These are phyloP conservation scores for Anthoscopus minutus DNA, from an alignment of 2,113 vertebrate species.

Conservation along the genomic window DNA sequence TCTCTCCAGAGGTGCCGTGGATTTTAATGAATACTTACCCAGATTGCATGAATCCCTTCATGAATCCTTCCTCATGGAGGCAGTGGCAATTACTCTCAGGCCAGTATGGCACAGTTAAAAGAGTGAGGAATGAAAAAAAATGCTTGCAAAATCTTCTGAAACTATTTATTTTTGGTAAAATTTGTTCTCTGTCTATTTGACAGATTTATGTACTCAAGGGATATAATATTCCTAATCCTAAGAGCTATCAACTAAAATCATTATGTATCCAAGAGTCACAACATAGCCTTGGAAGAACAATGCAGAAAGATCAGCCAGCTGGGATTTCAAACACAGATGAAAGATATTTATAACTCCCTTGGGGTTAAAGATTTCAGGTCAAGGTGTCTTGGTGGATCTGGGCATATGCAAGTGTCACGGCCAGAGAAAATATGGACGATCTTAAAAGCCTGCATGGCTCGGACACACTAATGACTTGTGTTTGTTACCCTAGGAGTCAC, in stretches of 20 bases:
- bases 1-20: neutral
- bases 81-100: neutral
- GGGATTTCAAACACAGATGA: neutral
- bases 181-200: neutral
- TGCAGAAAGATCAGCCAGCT: neutral
- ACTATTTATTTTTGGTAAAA: neutral
- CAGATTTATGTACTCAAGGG: neutral
- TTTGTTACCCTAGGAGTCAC: neutral
- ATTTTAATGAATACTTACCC: neutral
- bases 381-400: neutral
- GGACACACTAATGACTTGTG: neutral
- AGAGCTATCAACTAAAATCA: neutral
- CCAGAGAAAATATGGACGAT: neutral
- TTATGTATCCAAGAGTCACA: neutral
- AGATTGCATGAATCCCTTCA: neutral
- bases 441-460: neutral
- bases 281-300: neutral
- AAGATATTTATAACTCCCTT: neutral
- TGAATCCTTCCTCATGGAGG: neutral
- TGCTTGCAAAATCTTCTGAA: neutral
- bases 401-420: neutral
- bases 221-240: neutral
- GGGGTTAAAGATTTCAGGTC: neutral
- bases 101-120: neutral
- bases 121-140: neutral